Conservation (phyloP, 2,797 vertebrate species). For the Macrochelys suwanniensis region DNA sequence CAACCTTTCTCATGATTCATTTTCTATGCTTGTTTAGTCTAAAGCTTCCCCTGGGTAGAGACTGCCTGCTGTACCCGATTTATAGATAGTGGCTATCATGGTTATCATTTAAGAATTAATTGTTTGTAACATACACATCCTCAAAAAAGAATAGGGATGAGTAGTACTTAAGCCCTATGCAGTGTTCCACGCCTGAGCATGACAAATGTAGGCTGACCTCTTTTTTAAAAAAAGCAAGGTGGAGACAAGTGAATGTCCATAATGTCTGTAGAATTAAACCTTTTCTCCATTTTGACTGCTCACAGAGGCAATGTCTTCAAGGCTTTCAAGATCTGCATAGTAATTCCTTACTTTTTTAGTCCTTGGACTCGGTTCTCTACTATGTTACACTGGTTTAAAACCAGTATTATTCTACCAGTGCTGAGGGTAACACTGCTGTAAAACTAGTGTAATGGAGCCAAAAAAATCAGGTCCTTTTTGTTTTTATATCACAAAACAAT, state of each 20-base stretch:
- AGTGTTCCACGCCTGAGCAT: not conserved
- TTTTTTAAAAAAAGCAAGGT: not conserved
- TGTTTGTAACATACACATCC: conserved; percentile 38
- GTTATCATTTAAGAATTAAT: conserved; percentile 47
- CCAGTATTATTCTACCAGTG: not conserved
- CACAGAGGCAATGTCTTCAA: not conserved
- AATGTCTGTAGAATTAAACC: conserved; percentile 8
- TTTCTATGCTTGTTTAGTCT: conserved; percentile 37
- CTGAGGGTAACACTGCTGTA: not conserved
- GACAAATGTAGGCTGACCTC: not conserved
- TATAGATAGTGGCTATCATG: conserved; percentile 1
- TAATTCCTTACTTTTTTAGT: not conserved
- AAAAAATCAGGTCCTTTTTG: not conserved
- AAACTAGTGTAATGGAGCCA: not conserved
- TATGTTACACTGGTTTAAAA: conserved; percentile 17
- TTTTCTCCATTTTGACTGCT: not conserved
- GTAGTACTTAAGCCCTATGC: not conserved
- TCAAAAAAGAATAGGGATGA: not conserved
- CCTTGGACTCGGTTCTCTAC: not conserved
- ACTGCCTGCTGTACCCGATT: conserved; percentile 14
- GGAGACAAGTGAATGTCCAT: not conserved
- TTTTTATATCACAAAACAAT: not conserved
- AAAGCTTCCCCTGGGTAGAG: not conserved
- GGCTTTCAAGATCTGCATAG: not conserved
- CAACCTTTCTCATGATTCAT: conserved; percentile 27